Conservation (phyloP, 1,140 invertebrate species). For the Zaprionus camerounensis region DNA sequence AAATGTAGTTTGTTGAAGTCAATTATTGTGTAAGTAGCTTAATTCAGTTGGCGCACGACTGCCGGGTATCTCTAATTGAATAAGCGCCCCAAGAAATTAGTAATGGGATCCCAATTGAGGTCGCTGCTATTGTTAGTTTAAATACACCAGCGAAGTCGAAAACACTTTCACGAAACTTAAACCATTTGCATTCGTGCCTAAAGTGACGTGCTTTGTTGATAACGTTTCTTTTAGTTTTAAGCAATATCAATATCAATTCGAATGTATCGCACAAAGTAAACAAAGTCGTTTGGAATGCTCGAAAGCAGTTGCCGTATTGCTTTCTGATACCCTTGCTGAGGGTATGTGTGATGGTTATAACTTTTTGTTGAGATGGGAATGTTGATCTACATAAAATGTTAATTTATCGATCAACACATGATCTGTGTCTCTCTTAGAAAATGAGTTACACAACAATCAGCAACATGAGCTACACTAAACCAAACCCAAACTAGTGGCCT, state of each 20-base stretch:
- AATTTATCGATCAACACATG: no score
- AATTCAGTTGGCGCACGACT: conserved; percentile 59
- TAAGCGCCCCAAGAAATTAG: conserved; percentile 42
- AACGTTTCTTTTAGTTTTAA: not conserved
- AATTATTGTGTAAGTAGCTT: conserved; percentile 80
- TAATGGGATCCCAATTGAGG: conserved; percentile 45
- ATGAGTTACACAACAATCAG: no score
- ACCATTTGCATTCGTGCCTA: not conserved
- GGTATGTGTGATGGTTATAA: no score
- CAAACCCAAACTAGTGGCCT: no score
- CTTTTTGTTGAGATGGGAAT: no score
- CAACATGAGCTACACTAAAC: no score
- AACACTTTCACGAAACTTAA: not conserved
- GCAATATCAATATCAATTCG: not conserved
- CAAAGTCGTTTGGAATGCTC: not conserved
- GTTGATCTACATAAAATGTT: no score
- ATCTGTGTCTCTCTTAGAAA: no score
- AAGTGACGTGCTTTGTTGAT: not conserved
- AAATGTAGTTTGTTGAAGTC: conserved; percentile 80
- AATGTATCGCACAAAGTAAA: not conserved
- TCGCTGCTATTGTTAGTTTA: conserved; percentile 3
- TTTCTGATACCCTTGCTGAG: not conserved
- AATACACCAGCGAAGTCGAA: not conserved
- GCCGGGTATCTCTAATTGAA: conserved; percentile 41
- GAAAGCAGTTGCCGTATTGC: not conserved